Evolutionary conservation across 1,140 invertebrate species (phyloP), one percentile per base, ranked within the genome.

Genomic region (Drosophila nebulosa): DNA sequence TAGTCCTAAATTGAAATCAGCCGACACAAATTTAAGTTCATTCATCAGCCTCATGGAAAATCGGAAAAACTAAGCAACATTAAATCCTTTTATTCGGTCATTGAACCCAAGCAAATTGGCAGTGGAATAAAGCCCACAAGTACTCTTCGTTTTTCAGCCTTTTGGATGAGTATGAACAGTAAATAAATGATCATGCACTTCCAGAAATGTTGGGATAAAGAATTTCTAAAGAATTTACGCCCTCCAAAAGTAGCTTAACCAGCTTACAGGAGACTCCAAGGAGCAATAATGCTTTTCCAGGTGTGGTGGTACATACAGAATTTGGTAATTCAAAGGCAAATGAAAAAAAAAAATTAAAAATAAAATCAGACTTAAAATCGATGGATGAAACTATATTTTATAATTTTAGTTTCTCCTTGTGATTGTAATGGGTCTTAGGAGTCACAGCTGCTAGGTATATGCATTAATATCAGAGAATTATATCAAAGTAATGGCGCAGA

Each of bases 361-460:
- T n/a, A n/a, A n/a, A n/a, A n/a, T n/a, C n/a, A n/a, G n/a, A n/a
- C n/a, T n/a, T n/a, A n/a, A n/a, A n/a, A n/a, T n/a, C n/a, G n/a
- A n/a, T n/a, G n/a, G n/a, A n/a, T n/a, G n/a, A n/a, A n/a, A n/a
- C n/a, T n/a, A n/a, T n/a, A 12, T 32, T 10, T 32, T 4, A 32
- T 24, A 24, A 12, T 32, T 42, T 51, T 30, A 91, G 90, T 83
- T 35, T 32, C 78, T 12, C 75, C 90, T n/a, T 91, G 90, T 59
- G 69, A 89, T 50, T 42, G 91, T 12, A 66, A 67, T 14, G 90
- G 90, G 9, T 86, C 90, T 10, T 91, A 90, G 90, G 81, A 89
- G 35, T 91, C 90, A 6, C 14, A 32, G 2, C 46, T 75, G 14
- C 62, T 91, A 7, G 90, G 90, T 12, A 56, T 91, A 46, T 84